phyloP scores from a whole-genome alignment of 2,888 invertebrate genomes.

The Argyresthia albistria region DNA sequence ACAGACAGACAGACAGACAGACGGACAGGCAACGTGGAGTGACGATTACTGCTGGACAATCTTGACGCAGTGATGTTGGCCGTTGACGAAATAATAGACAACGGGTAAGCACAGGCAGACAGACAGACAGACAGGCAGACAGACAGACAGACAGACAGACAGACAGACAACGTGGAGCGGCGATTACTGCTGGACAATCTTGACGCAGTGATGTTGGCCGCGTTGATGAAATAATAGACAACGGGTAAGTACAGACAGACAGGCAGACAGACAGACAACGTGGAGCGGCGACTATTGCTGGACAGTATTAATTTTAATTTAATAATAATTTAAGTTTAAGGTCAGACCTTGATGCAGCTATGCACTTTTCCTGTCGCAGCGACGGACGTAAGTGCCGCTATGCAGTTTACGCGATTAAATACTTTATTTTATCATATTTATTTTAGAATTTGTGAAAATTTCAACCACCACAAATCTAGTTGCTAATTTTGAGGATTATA shows the following conservation, averaged over 20 bases:
- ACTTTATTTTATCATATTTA: no score
- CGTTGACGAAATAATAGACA: slow-evolving; percentile 98
- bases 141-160: slow-evolving; percentile 80
- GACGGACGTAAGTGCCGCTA: no score
- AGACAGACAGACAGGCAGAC: slow-evolving; percentile 86
- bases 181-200: slow-evolving; percentile 88
- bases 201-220: slow-evolving; percentile 94
- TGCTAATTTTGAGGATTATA: no score
- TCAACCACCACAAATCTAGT: no score
- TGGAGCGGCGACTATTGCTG: slow-evolving; percentile 65
- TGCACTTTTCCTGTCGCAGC: no score
- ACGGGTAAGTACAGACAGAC: slow-evolving; percentile 77
- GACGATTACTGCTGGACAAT: slow-evolving; percentile 94
- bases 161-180: slow-evolving; percentile 62
- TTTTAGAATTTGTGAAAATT: no score
- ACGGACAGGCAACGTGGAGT: no score
- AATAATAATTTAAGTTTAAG: no score
- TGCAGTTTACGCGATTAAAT: no score
- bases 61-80: slow-evolving; percentile 96
- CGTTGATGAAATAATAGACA: slow-evolving; percentile 99
- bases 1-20: slow-evolving; percentile 61
- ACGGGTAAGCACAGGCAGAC: slow-evolving; percentile 77
- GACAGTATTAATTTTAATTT: slow-evolving; percentile 98
- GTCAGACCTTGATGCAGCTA: no score
- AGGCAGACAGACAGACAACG: slow-evolving; percentile 82